Percentiles rank a stretch among this genome's conserved stretches.
Conservation (phyloP, 2,888 invertebrate species). For the Tridacna crocea region DNA sequence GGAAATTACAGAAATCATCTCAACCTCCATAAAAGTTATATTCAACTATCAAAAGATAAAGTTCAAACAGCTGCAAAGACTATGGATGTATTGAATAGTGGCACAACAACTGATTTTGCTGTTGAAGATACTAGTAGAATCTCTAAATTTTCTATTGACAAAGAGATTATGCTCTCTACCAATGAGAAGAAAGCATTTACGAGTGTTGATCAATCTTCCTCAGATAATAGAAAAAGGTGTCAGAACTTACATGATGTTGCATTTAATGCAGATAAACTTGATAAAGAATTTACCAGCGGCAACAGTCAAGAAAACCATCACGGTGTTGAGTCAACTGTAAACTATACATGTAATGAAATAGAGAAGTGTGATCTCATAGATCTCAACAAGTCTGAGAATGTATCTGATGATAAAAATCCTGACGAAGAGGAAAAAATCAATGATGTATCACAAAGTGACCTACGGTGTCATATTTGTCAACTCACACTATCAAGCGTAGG, state of each 20-base stretch:
- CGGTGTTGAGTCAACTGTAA: no score
- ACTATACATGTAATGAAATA: neutral
- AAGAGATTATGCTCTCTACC: neutral
- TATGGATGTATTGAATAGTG: no score
- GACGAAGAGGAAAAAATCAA: neutral
- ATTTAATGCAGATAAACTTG: neutral
- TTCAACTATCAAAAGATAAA: neutral
- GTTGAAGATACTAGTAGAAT: neutral
- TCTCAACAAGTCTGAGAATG: neutral
- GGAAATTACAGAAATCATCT: slow-evolving; percentile 35
- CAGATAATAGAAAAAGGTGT: neutral
- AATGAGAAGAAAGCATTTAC: neutral
- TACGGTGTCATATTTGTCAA: slow-evolving; percentile 34
- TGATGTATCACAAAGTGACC: neutral
- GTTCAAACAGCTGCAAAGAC: neutral
- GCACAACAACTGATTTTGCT: no score
- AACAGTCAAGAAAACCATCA: neutral
- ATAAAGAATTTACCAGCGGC: neutral
- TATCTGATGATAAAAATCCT: neutral
- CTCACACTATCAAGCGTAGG: slow-evolving; percentile 36
- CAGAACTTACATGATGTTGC: no score
- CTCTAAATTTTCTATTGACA: neutral
- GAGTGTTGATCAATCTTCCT: neutral
- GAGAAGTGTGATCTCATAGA: neutral
- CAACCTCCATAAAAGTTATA: slow-evolving; percentile 14